Base-by-base conservation (phyloP, 2,888 invertebrate genomes). In the Cataglyphis cursor region DNA sequence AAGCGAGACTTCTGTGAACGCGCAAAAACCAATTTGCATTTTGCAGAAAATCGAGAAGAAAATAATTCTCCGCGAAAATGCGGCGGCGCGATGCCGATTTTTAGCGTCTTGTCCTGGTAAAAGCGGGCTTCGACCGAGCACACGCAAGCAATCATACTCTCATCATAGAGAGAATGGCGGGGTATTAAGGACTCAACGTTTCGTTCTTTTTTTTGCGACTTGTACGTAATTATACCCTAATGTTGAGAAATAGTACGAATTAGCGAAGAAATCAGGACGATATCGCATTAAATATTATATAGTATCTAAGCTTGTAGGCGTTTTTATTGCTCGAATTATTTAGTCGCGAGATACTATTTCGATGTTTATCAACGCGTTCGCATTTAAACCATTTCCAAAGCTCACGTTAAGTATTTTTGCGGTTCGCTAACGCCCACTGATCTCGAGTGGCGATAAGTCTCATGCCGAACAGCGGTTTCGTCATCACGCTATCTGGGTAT, bases 1-100 rank as follows among this genome's bases (percentile, higher is more conserved):
- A 44, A 68, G 70, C n/a, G 48, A 76, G 70, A 65, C 35, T 51
- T 75, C 54, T 24, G 57, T 66, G 84, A 84, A 73, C 54, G 64
- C 51, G 75, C 61, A 44, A 76, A 31, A 70, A 5, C 76, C 54
- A 68, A 88, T 88, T 88, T 85, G 75, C 85, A 85, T 88, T 82
- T 83, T 62, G 61, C 41, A 41, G 81, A 83, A 68, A 81, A 51
- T 31, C 38, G 66, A 59, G 68, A 51, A 35, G 81, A 44, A 62
- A 65, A 72, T 70, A 81, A 44, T 72, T 51, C n/a, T 57, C 10
- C 70, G 68, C 35, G 64, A 59, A 24, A 44, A 48, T 44, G 54
- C 35, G 5, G 24, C 68, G 51, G 31, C 21, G 15, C 51, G 28
- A 28, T 75, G 68, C 38, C 75, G 81, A 62, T 81, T 75, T 51